Conservation (phyloP, 1,140 invertebrate species). For the Drosophila prosaltans region DNA sequence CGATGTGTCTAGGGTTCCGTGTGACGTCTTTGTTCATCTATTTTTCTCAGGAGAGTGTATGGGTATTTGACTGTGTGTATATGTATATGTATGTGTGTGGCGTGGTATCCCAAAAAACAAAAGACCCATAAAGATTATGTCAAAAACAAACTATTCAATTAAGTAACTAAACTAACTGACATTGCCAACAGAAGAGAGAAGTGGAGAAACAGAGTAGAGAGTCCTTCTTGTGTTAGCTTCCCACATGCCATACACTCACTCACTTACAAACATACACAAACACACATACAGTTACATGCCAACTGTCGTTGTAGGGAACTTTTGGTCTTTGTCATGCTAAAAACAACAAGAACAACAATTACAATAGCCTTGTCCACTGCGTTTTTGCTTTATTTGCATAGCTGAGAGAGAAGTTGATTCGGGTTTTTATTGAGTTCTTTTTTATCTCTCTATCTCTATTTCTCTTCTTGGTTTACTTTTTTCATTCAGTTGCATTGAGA, state of each 20-base stretch:
- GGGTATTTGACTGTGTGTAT: conserved; percentile 26
- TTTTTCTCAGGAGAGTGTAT: conserved; percentile 13
- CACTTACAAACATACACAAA: conserved; percentile 20
- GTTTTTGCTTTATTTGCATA: conserved; percentile 70
- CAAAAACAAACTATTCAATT: conserved; percentile 82
- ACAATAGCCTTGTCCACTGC: conserved; percentile 43
- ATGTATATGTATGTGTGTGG: conserved; percentile 29
- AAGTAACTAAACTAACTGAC: conserved; percentile 81
- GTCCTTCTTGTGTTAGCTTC: conserved; percentile 38
- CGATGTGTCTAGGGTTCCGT: conserved; percentile 56
- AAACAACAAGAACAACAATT: conserved; percentile 51
- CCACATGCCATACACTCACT: conserved; percentile 30
- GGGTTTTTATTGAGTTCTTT: conserved; percentile 23
- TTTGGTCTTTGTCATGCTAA: conserved; percentile 61
- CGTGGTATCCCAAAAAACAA: conserved; percentile 71
- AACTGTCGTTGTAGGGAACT: conserved; percentile 67
- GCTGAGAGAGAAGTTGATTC: conserved; percentile 26
- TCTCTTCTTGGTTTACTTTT: conserved; percentile 8
- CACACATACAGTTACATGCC: conserved; percentile 35
- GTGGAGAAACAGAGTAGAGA: conserved; percentile 23
- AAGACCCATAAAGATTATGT: conserved; percentile 80
- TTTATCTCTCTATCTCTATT: conserved; percentile 4
- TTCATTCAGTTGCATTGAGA: conserved; percentile 50
- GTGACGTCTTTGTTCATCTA: conserved; percentile 59
- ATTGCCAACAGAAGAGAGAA: conserved; percentile 49